Evolutionary conservation across 2,113 vertebrate genomes (phyloP), one percentile per base, ranked within the genome.

Genomic region (Malurus alboscapulatus): DNA sequence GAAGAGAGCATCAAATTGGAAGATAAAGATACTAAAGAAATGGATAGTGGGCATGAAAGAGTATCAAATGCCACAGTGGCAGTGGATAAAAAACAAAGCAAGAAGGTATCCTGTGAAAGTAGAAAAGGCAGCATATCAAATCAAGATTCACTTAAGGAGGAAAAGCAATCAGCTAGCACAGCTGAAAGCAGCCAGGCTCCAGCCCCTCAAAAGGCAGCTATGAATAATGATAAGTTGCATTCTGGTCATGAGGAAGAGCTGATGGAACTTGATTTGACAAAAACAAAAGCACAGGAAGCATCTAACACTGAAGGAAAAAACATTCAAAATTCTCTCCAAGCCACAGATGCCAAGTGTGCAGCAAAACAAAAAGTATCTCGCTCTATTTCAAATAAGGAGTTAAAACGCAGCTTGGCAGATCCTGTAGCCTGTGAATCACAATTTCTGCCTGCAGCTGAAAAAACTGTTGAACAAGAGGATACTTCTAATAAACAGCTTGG

Each of bases 1-100:
- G 98, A 99, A 12, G 98, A 98, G 22, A 96, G 36, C 40, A 96
- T 85, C 66, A 97, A 93, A 44, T 40, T 90, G 3, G 98, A 98
- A 25, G 98, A 98, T 38, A 96, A 96, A 81, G 94, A 94, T 51
- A n/a, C 45, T 77, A 98, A 96, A 95, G 96, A 98, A 67, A 29
- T 32, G 27, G 97, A 97, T 21, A 86, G 79, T 38, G 97, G 87
- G 7, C 92, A 92, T 62, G 97, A 98, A 59, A 98, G 94, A 79
- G 13, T 86, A 38, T 82, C 74, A 36, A 96, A 89, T 27, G 88
- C 57, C 30, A 65, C 91, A 45, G 54, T 92, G 5, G 18, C 62
- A 42, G 4, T 34, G 11, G 97, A 98, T 90, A 98, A 95, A 86
- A 98, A 97, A 40, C 71, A 97, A 74, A 97, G 80, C 92, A 97